Evolutionary conservation across 2,888 invertebrate species (phyloP).

Genomic region (Eupeodes luniger): DNA sequence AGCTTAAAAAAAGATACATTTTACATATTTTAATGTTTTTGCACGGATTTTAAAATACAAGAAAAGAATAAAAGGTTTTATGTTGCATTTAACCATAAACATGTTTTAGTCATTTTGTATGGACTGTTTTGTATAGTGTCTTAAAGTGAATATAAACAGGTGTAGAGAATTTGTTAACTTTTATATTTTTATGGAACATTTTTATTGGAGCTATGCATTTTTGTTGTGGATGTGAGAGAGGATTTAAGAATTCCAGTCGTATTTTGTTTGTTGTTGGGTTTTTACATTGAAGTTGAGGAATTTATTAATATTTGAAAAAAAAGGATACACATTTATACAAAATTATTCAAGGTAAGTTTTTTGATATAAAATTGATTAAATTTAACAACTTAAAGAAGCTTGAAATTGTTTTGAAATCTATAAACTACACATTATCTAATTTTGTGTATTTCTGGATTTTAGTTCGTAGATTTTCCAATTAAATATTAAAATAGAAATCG

Average conservation of each 20-base stretch:
- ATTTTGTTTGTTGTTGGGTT: too few species aligned
- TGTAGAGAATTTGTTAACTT: neutral
- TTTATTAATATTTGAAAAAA: neutral
- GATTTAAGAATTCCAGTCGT: too few species aligned
- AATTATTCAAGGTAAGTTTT: neutral
- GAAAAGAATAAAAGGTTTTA: neutral
- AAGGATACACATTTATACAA: neutral
- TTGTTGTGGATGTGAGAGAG: too few species aligned
- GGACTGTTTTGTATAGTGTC: neutral
- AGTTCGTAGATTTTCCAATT: too few species aligned
- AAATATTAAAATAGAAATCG: too few species aligned
- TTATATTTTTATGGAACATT: neutral
- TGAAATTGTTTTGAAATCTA: too few species aligned
- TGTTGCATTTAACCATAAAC: constrained; percentile 10
- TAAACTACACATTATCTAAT: too few species aligned
- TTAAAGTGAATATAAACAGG: neutral
- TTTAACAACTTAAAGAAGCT: neutral
- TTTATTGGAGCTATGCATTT: neutral
- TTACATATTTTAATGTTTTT: constrained; percentile 1
- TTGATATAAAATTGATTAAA: neutral
- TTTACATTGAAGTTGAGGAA: too few species aligned
- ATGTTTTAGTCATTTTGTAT: neutral
- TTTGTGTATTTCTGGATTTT: too few species aligned
- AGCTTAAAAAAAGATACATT: constrained; percentile 4
- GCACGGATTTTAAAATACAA: neutral